Evolutionary conservation across 2,888 invertebrate species (phyloP), one percentile per base, ranked within the genome.

Genomic region (Seira sanloemensis): DNA sequence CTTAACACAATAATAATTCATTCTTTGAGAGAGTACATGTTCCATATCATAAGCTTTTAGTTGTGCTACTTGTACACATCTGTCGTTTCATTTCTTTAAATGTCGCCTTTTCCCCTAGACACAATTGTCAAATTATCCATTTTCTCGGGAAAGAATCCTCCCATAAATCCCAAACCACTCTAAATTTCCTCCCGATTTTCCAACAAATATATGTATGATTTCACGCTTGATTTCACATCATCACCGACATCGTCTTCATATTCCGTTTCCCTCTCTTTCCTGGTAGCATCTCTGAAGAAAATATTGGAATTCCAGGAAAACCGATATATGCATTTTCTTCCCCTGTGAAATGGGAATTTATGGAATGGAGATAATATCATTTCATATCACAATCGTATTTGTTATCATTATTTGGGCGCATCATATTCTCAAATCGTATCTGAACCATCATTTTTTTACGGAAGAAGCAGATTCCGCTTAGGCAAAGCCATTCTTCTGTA

Each of bases 191-290:
- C 21, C 62, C 62, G 62, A 19, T 62, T n/a, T n/a, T 62, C 19
- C 21, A 21, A 62, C 21, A 62, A 62, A 50, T n/a, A 62, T 62
- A 62, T 62, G 62, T 62, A 62, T 62, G 62, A 62, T 62, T 62
- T 62, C 62, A 62, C 62, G 62, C 62, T 62, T 62, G 62, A 62
- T 62, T 62, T 62, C 62, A 19, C 62, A 62, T 62, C 62, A 62
- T 62, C 62, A 21, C 21, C 62, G 1, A 62, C 62, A 62, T 50
- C 50, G n/a, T 50, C 50, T 18, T 50, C 16, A 1, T 7, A 18
- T 1, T 18, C n/a, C 50, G 50, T 18, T 50, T 50, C 50, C 23
- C 21, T n/a, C 21, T 62, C 21, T 62, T 62, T 62, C 12, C 62
- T 62, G 4, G 19, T n/a, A n/a, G n/a, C 21, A 21, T 21, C 62